Evolutionary conservation across 64 coral and sea anemone genomes (phyloP).

Genomic region (Stylophora pistillata): DNA sequence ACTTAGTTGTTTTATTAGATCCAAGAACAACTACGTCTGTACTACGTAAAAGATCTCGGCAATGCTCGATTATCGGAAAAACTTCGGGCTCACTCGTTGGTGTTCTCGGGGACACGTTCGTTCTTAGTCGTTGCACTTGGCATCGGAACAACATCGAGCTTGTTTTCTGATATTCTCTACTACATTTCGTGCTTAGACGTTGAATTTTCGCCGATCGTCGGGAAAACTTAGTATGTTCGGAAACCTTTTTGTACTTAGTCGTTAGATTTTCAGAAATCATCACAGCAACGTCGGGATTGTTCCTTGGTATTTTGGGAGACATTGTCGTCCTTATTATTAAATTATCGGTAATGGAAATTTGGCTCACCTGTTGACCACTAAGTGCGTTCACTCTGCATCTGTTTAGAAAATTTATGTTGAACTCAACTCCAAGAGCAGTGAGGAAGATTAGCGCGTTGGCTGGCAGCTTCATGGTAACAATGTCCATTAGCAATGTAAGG

Average conservation of each 20-base stretch:
- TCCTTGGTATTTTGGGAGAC: no score
- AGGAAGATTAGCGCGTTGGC: constrained; percentile 92
- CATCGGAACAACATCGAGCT: not conserved
- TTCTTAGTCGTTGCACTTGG: not conserved
- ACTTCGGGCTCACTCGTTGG: not conserved
- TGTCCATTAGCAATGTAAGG: constrained; percentile 82
- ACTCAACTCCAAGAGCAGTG: constrained; percentile 83
- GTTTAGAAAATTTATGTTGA: constrained; percentile 85
- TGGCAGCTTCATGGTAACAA: constrained; percentile 97
- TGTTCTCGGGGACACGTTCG: not conserved
- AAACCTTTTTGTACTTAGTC: no score
- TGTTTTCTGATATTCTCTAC: not conserved
- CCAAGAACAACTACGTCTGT: no score
- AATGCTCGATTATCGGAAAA: not conserved
- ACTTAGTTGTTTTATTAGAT: no score
- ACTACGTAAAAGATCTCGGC: not conserved
- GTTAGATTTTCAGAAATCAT: no score
- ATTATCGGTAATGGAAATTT: not conserved
- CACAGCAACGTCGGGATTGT: no score
- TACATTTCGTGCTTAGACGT: no score
- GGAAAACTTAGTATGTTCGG: no score
- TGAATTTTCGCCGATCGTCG: no score
- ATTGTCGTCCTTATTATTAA: no score
- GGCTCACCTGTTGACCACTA: constrained; percentile 74
- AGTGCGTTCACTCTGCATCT: constrained; percentile 92